Base-by-base conservation (phyloP, 2,888 invertebrate genomes). In the Mamestra brassicae region DNA sequence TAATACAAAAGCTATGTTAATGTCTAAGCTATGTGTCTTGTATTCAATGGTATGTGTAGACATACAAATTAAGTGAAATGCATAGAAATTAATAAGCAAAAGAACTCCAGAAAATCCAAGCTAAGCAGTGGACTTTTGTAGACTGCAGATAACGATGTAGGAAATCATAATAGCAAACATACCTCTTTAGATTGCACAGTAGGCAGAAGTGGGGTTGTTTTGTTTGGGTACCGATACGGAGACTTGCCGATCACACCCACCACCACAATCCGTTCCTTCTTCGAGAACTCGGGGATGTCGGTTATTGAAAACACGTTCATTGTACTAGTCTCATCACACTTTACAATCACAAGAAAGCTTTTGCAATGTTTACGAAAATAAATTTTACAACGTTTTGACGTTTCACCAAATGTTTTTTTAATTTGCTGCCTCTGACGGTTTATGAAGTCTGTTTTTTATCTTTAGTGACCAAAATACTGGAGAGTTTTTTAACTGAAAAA, bases 161-260 rank as follows among this genome's bases (percentile, higher is more conserved):
- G 11, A 26, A 2, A 60, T 50, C n/a, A 13, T 10, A 6, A 45
- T 60, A 47, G 5, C 7, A 47, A 55, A 62, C 90, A 87, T 87
- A 96, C 97, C 89, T 95, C 93, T 75, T 94, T 91, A 78, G 91
- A 93, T 67, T 96, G 93, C 75, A 96, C 96, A 77, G 96, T 91
- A 71, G 96, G 92, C 62, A 97, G 93, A 62, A 97, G 93, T 63
- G 97, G 96, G 84, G 97, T 97, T 64, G 97, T 96, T 95, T 98
- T 98, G 88, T 97, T 97, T 76, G 97, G 97, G 58, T 97, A 96
- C 87, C 97, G 96, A 89, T 97, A 97, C 0, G 97, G 96, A 45
- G 97, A 97, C 93, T 98, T 98, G 13, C 98, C 98, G 87, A 98
- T 97, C 38, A 98, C 95, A 13, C 98, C 98, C 13, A 98, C 97